A percentile compares a stretch with the other conserved stretches of the same genome.
Conservation (phyloP, 1,140 invertebrate species). For the Trichonephila inaurata region DNA sequence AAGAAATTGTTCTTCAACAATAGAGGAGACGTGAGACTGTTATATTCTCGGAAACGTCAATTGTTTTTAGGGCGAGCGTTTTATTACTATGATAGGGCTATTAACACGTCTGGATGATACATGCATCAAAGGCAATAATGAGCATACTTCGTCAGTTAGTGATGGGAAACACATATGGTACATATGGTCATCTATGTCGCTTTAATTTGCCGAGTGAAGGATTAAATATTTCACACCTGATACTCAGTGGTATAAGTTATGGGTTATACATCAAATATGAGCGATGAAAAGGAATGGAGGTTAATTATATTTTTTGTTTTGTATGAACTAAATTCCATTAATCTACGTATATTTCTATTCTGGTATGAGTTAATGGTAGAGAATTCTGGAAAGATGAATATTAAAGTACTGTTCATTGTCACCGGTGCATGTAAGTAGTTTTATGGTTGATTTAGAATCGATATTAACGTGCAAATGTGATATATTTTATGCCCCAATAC, state of each 20-base stretch:
- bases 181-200: neutral
- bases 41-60: conserved; percentile 1
- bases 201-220: conserved; percentile 20
- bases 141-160: neutral
- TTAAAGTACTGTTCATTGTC: too few relatives aligned
- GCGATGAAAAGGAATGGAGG: neutral
- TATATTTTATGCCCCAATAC: too few relatives aligned
- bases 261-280: neutral
- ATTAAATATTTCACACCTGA: conserved; percentile 27
- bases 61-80: conserved; percentile 15
- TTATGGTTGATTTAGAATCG: too few relatives aligned
- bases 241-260: neutral
- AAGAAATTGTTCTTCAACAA: conserved; percentile 50
- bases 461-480: too few relatives aligned
- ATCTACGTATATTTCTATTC: too few relatives aligned
- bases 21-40: conserved; percentile 39
- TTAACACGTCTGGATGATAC: conserved; percentile 29
- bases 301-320: neutral
- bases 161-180: neutral
- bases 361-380: too few relatives aligned
- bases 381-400: too few relatives aligned
- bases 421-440: too few relatives aligned
- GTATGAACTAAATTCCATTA: neutral
- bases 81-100: conserved; percentile 35
- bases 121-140: neutral